Evolutionary conservation across 2,797 vertebrate species (phyloP), one percentile per base, ranked within the genome.

Genomic region (Cirrhinus molitorella): DNA sequence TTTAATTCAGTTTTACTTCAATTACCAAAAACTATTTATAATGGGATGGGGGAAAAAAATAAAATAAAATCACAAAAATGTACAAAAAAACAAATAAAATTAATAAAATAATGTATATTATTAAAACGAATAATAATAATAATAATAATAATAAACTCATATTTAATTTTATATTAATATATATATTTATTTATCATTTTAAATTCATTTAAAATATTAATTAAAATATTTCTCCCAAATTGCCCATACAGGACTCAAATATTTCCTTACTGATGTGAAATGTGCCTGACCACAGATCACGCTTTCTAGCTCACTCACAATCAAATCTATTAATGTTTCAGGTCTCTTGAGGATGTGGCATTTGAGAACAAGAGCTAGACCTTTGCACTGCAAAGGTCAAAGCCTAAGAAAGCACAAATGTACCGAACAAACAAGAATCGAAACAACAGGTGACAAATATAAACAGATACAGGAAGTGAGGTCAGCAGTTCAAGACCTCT

Each of bases 381-480:
- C 53, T 53, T 81, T 75, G 34, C 28, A 77, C 17, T 19, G 28
- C n/a, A 88, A 88, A 75, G 81, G 74, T 84, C 68, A 86, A 78
- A 47, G 19, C 45, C 68, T 65, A 66, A 28, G 12, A 23, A 34
- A 43, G 51, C 73, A 75, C 53, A 59, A 73, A 47, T n/a, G 12
- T 80, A 72, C 55, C 49, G 28, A 76, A 53, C 34, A 82, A 87
- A 59, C 68, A 85, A 82, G 79, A 85, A 85, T 59, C 4, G n/a
- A 84, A 31, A 84, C 47, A 75, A 81, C 78, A 81, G 67, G 53
- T 85, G 68, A 83, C 65, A 80, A 45, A 80, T 85, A 83, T 19
- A 71, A 80, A 85, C 78, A 88, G 80, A 83, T 76, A 80, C 85
- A 79, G 77, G 86, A 86, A 45, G 23, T 25, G 5, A 70, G 73